Evolutionary conservation across 2,888 invertebrate genomes (phyloP), one percentile per base, ranked within the genome.

Genomic region (Lathronympha strigana): DNA sequence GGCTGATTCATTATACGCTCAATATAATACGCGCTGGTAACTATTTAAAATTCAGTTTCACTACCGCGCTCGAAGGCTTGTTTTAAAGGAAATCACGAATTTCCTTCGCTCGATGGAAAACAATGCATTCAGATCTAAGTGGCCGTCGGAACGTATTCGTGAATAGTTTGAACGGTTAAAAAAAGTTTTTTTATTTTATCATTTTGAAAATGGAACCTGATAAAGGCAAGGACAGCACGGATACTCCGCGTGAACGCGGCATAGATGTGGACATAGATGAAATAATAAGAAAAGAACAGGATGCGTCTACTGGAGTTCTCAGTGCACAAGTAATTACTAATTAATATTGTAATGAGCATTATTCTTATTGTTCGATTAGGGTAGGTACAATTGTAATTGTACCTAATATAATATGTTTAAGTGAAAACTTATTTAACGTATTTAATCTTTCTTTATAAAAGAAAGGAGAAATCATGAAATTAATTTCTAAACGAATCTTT

Each of bases 311-410:
- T 63, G 86, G 83, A 67, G 78, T 83, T 58, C 74, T 86, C 53
- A 80, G 76, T 70, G 81, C 82, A 67, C 76, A 78, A 69, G 84
- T 87, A 84, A n/a, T n/a, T n/a, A n/a, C n/a, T n/a, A n/a, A n/a
- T n/a, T n/a, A n/a, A n/a, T n/a, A n/a, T n/a, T n/a, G n/a, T n/a
- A n/a, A 81, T 73, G 80, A 28, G n/a, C 19, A 17, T 17, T 31
- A 6, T 55, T 17, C 11, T 19, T 57, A 15, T 40, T 55, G 28
- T 28, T 28, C 17, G 9, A 15, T 17, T 17, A 31, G 9, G 23
- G 2, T 36, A n/a, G n/a, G n/a, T 36, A 36, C 4, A n/a, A 1
- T n/a, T n/a, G n/a, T n/a, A n/a, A n/a, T n/a, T n/a, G n/a, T n/a
- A n/a, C n/a, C n/a, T n/a, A n/a, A n/a, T n/a, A n/a, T n/a, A n/a